A percentile compares a stretch with the other conserved stretches of the same genome.
Evolutionary conservation across 1,140 invertebrate species (phyloP).

Genomic region (Pollicipes pollicipes): DNA sequence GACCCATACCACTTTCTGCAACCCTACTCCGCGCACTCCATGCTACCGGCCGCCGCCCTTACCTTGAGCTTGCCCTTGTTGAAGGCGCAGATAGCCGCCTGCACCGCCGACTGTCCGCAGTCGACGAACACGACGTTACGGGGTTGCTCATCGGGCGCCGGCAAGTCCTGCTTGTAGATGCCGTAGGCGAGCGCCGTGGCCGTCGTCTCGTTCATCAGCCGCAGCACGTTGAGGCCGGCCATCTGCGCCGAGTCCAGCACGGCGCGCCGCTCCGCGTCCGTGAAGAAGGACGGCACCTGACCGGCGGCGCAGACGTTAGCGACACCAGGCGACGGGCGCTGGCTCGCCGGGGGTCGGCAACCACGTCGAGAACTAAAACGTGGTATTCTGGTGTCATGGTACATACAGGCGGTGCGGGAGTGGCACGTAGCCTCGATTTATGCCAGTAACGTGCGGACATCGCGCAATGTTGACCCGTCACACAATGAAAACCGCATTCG

Average conservation of each 20-base stretch:
- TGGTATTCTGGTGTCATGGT: too few relatives aligned
- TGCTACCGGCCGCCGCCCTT: conserved; percentile 3
- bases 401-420: too few relatives aligned
- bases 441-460: too few relatives aligned
- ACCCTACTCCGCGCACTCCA: too few relatives aligned
- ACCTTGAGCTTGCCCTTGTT: conserved; percentile 84
- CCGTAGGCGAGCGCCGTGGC: conserved; percentile 89
- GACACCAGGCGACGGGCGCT: not conserved
- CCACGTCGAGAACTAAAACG: too few relatives aligned
- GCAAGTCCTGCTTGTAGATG: conserved; percentile 91
- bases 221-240: conserved; percentile 73
- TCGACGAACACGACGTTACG: conserved; percentile 83
- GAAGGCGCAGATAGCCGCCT: conserved; percentile 73
- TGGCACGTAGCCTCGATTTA: too few relatives aligned
- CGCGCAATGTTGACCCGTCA: too few relatives aligned
- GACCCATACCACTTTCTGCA: too few relatives aligned
- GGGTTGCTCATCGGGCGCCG: conserved; percentile 62
- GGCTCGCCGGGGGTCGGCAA: too few relatives aligned
- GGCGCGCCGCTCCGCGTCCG: conserved; percentile 78
- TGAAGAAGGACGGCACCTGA: conserved; percentile 72
- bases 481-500: too few relatives aligned
- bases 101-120: conserved; percentile 65
- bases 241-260: conserved; percentile 65
- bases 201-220: conserved; percentile 91
- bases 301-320: not conserved